Conservation (phyloP, 92 coral and sea anemone genomes). For the Palythoa grandiflora region DNA sequence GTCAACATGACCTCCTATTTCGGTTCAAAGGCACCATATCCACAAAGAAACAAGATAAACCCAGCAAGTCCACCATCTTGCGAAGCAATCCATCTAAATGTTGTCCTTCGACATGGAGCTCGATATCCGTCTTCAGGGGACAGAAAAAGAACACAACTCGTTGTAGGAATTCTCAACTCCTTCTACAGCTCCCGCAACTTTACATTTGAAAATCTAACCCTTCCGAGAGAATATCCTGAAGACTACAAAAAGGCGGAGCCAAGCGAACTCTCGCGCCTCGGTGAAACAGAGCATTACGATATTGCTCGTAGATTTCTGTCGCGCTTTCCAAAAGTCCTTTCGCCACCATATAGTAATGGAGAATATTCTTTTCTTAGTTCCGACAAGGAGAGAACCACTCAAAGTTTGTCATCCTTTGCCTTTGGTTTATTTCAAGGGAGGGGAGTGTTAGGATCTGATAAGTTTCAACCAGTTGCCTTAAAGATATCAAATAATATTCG, state of each 20-base stretch:
- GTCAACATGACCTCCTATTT: slow-evolving; percentile 42
- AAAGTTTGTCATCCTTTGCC: no score
- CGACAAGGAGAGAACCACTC: no score
- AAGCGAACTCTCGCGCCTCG: slow-evolving; percentile 63
- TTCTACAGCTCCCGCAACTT: slow-evolving; percentile 57
- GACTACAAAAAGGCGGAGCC: slow-evolving; percentile 55
- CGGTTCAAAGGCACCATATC: slow-evolving; percentile 86
- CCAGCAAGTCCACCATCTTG: slow-evolving; percentile 56
- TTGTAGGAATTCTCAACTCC: slow-evolving; percentile 65
- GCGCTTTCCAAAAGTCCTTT: no score
- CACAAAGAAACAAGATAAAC: slow-evolving; percentile 48
- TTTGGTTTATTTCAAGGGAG: no score
- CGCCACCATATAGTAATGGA: no score
- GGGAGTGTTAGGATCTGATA: no score
- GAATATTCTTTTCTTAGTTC: no score
- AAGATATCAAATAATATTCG: no score
- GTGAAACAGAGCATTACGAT: no score
- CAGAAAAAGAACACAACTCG: slow-evolving; percentile 33
- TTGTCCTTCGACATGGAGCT: slow-evolving; percentile 86
- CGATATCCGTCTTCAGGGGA: slow-evolving; percentile 77
- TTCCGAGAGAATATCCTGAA: slow-evolving; percentile 78
- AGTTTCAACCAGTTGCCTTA: no score
- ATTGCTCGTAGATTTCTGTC: no score
- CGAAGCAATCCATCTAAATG: slow-evolving; percentile 74
- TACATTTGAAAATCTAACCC: slow-evolving; percentile 73